Percentiles rank a stretch among this genome's conserved stretches.
Conservation (phyloP, 2,797 vertebrate species). For the Lates japonicus region DNA sequence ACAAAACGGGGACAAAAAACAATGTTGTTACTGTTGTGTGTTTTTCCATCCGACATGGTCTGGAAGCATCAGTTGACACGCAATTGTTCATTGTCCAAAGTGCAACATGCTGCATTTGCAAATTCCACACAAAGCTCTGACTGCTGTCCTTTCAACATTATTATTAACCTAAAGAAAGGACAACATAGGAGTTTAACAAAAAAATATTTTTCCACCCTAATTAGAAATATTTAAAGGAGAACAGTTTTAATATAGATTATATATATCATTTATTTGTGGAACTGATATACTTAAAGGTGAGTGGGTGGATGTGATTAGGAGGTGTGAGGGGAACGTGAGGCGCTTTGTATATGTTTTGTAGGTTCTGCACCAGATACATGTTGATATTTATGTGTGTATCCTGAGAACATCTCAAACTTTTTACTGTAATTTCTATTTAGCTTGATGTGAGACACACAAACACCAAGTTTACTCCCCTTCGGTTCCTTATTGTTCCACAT, state of each 20-base stretch:
- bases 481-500: slow-evolving; percentile 54
- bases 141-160: background rate
- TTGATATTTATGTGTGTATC: background rate
- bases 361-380: background rate
- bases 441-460: slow-evolving; percentile 32
- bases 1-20: slow-evolving; percentile 5
- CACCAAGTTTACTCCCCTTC: slow-evolving; percentile 42
- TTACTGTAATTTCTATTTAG: slow-evolving; percentile 32
- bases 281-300: background rate
- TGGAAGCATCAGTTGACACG: background rate
- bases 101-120: slow-evolving; percentile 2
- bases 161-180: background rate
- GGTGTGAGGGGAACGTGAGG: background rate
- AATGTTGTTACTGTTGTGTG: slow-evolving; percentile 20
- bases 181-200: background rate
- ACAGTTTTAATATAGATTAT: background rate
- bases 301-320: background rate
- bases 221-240: background rate
- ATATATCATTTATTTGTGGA: background rate
- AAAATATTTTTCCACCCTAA: background rate
- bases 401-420: slow-evolving; percentile 7
- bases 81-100: background rate
- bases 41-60: slow-evolving; percentile 6
- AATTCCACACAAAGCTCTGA: background rate
- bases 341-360: background rate